Evolutionary conservation across 2,888 invertebrate species (phyloP), one percentile per base, ranked within the genome.

Genomic region (Argyra leucocephala): DNA sequence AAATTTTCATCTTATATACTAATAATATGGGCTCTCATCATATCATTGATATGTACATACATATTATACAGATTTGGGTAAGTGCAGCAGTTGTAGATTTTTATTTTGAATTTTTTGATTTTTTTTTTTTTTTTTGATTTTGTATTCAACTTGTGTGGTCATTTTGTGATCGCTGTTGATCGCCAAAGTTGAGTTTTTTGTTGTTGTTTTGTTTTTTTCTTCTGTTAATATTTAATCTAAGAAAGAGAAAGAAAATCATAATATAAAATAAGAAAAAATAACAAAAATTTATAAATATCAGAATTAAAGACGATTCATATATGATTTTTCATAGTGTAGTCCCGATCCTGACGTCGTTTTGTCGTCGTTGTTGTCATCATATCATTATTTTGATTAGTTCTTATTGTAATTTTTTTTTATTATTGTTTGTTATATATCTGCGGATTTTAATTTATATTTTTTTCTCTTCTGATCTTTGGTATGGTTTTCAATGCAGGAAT

Each of bases 11-110:
- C n/a, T n/a, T n/a, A n/a, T n/a, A n/a, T n/a, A n/a, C n/a, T n/a
- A n/a, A n/a, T n/a, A n/a, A n/a, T 48, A 48, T 48, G 48, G n/a
- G 48, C 18, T 48, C n/a, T n/a, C n/a, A n/a, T 48, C 48, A 48
- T 48, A 48, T 31, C 31, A 12, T 12, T 31, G n/a, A n/a, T 31
- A 31, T 31, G 31, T 10, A 31, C 4, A 31, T 48, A 31, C 31
- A 31, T 31, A 31, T 31, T 10, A 7, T 31, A 31, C n/a, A n/a
- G 31, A 31, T 10, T 26, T 48, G 48, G 18, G 48, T 48, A 18
- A 48, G 15, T 48, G 15, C 12, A 48, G 48, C 48, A 48, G 48
- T 48, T 37, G 37, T 37, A 37, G 15, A 10, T 37, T 37, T 37
- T 37, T 37, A 5, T 48, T 48, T 48, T 18, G 2, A 31, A 5